Conservation (phyloP, 2,113 vertebrate genomes). For the Petrocephalus zakoni region DNA sequence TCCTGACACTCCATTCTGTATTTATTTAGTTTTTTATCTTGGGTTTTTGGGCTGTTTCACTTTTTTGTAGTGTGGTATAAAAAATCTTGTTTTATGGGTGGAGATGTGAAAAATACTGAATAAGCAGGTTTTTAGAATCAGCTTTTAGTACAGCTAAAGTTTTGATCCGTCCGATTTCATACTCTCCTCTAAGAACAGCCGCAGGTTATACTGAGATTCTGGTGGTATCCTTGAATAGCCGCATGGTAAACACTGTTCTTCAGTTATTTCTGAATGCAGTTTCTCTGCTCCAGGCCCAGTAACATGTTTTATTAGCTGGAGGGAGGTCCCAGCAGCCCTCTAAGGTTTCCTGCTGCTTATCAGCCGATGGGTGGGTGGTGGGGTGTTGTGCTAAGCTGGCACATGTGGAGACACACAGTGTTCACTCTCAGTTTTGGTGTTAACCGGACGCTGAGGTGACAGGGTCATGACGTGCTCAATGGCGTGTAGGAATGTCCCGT, state of each 20-base stretch:
- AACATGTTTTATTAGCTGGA: not conserved
- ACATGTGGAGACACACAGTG: not conserved
- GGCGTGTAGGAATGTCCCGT: conserved; percentile 47
- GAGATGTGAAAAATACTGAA: not conserved
- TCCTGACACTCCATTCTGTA: not conserved
- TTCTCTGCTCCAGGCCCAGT: not conserved
- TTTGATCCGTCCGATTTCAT: not conserved
- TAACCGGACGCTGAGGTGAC: conserved; percentile 30
- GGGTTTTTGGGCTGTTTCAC: not conserved
- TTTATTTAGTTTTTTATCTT: not conserved
- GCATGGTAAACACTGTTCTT: not conserved
- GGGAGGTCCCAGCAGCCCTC: not conserved
- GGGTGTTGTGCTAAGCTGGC: not conserved
- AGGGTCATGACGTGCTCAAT: conserved; percentile 45
- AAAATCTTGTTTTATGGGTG: not conserved
- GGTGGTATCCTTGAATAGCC: not conserved
- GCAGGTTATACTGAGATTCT: not conserved
- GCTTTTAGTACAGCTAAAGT: not conserved
- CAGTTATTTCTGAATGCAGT: not conserved
- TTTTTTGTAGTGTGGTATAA: not conserved
- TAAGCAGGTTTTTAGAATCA: not conserved
- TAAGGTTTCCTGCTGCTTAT: not conserved
- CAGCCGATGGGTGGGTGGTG: not conserved
- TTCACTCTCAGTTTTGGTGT: not conserved
- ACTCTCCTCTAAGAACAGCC: not conserved